Percentiles rank a stretch among this genome's conserved stretches.
Conservation (phyloP, 1,140 invertebrate genomes). For the Eupristina koningsbergeri region DNA sequence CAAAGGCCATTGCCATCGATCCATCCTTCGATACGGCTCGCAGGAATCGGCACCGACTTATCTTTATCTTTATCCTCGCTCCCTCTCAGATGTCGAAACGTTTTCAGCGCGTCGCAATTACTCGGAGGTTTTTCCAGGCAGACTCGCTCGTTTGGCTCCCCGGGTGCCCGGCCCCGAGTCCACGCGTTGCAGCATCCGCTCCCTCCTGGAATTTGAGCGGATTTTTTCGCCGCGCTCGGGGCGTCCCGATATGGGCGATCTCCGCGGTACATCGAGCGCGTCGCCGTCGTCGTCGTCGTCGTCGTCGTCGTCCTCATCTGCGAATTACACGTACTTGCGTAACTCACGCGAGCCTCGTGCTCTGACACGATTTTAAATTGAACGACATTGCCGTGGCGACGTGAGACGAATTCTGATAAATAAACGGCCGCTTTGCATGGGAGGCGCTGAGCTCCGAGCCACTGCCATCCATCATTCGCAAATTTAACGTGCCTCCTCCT, state of each 20-base stretch:
- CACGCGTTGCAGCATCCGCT: neutral
- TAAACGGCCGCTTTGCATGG: conserved; percentile 31
- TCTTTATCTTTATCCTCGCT: too few species aligned
- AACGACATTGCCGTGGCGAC: conserved; percentile 51
- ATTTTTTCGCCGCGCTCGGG: neutral
- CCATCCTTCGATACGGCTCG: too few species aligned
- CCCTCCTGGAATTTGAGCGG: neutral
- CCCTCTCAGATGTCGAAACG: too few species aligned
- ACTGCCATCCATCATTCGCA: neutral
- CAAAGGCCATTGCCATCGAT: too few species aligned
- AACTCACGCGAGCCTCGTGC: conserved; percentile 54
- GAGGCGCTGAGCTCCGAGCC: neutral
- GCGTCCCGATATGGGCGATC: neutral
- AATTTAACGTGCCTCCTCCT: conserved; percentile 19
- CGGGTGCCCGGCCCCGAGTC: too few species aligned
- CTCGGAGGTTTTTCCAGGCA: too few species aligned
- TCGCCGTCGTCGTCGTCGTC: too few species aligned
- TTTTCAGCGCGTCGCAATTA: too few species aligned
- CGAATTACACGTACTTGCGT: conserved; percentile 39
- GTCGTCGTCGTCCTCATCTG: too few species aligned
- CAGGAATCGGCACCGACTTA: too few species aligned
- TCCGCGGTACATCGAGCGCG: conserved; percentile 1
- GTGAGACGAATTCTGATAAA: conserved; percentile 47
- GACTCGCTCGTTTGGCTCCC: too few species aligned
- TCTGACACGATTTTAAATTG: conserved; percentile 61